These are phyloP conservation scores for Apotomis betuletana DNA, from an alignment of 2,888 invertebrate species.

Conservation along the genomic window DNA sequence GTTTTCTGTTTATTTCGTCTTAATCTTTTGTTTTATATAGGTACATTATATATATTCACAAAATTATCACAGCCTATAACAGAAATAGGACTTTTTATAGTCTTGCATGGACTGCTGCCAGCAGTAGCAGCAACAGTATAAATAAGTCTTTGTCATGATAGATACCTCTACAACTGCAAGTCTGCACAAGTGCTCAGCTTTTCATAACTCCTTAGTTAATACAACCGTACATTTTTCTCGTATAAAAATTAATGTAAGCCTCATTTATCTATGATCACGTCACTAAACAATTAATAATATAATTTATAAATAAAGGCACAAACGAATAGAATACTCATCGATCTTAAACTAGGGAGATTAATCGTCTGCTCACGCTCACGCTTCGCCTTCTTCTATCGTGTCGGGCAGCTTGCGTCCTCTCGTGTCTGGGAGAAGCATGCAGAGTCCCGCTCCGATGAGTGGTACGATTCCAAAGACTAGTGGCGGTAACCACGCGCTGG, in stretches of 20 bases:
- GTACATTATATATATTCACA: slow-evolving; percentile 1
- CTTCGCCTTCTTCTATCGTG: slow-evolving; percentile 91
- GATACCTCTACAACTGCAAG: background rate
- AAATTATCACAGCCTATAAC: slow-evolving; percentile 69
- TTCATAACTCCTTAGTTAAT: slow-evolving; percentile 16
- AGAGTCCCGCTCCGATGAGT: slow-evolving; percentile 86
- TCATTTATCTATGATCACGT: slow-evolving; percentile 15
- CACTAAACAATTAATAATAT: slow-evolving; percentile 25
- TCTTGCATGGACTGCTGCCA: slow-evolving; percentile 18
- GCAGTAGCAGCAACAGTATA: background rate
- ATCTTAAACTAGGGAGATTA: background rate
- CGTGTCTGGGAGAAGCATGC: slow-evolving; percentile 90
- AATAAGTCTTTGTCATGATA: background rate
- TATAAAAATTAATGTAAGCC: slow-evolving; percentile 24
- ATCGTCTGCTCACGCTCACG: slow-evolving; percentile 61
- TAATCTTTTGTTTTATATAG: slow-evolving; percentile 10
- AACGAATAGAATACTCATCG: slow-evolving; percentile 38
- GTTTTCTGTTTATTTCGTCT: slow-evolving; percentile 22
- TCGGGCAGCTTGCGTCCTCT: slow-evolving; percentile 89
- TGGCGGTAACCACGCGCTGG: slow-evolving; percentile 86
- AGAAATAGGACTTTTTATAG: slow-evolving; percentile 52
- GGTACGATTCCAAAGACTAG: slow-evolving; percentile 88
- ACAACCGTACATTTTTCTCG: slow-evolving; percentile 16
- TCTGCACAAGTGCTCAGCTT: background rate
- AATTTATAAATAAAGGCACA: slow-evolving; percentile 40